Base-by-base conservation (phyloP, 2,113 vertebrate species). In the Stictonetta naevosa region DNA sequence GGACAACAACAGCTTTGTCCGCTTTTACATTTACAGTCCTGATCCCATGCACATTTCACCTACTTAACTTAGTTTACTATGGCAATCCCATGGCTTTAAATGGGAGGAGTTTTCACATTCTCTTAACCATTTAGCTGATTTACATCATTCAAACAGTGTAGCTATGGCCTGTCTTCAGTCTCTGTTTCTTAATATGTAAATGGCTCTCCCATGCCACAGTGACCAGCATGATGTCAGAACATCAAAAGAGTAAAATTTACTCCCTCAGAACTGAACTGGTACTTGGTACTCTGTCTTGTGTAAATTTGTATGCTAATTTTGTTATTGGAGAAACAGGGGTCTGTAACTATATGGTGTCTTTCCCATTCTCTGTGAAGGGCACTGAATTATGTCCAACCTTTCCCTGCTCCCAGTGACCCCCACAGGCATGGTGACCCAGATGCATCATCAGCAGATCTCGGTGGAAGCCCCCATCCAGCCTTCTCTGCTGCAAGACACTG, bases 311-410 rank as follows among this genome's bases (percentile, higher is more conserved):
- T 79, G 25, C 15, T 46, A 44, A 50, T 5, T 23, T 8, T 4
- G 6, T 15, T 33, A 29, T 2, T 68, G 81, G 29, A 72, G 74
- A n/a, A 60, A 50, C 6, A 26, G 53, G 42, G 15, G 7, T 50
- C 48, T 77, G 40, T 7, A 53, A 48, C 1, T 0, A 1, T 48
- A 44, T 40, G 14, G 4, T 2, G 0, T 10, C n/a, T 50, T 75
- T 88, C 25, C 9, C 8, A 4, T 12, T 66, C 29, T 64, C 3
- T 0, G 3, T 36, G 22, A 66, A 88, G 31, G n/a, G 14, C 12
- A 19, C 2, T 50, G 59, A 77, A n/a, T 44, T 48, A 31, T 22
- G 5, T 8, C 66, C 69, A 36, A 17, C 17, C n/a, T 83, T 73
- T 53, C 20, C 17, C 10, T 28, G 26, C 13, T 59, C 11, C 55